phyloP scores from a whole-genome alignment of 2,888 invertebrate genomes.

The Heliconius charithonia region DNA sequence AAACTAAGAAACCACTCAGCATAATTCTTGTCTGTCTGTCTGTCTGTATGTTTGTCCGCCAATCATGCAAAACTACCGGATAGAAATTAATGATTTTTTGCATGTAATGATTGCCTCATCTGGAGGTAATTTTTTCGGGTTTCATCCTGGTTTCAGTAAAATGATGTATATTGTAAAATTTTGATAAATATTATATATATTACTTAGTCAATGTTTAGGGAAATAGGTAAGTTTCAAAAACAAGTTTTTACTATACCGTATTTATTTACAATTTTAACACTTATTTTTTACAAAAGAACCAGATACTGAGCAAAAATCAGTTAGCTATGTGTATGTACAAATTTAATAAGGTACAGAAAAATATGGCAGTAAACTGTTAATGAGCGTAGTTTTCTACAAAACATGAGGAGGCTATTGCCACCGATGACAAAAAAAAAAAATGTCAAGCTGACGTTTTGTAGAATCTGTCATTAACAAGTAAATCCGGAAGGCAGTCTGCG shows the following conservation, averaged over 20 bases:
- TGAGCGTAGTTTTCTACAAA: constrained; percentile 49
- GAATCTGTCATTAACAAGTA: constrained; percentile 49
- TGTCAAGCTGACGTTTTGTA: constrained; percentile 45
- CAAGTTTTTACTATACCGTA: constrained; percentile 44
- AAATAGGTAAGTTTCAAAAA: background rate
- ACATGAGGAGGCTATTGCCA: constrained; percentile 37
- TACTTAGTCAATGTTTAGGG: background rate
- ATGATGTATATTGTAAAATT: too few relatives aligned
- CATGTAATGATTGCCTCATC: too few relatives aligned
- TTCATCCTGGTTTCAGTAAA: too few relatives aligned
- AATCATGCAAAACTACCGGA: too few relatives aligned
- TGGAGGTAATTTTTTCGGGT: too few relatives aligned
- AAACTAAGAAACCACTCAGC: too few relatives aligned
- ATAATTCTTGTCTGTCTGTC: too few relatives aligned
- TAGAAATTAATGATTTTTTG: too few relatives aligned
- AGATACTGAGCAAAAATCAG: constrained; percentile 52
- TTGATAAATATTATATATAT: too few relatives aligned
- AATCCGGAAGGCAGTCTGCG: constrained; percentile 38
- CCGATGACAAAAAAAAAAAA: constrained; percentile 28
- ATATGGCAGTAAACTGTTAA: constrained; percentile 53
- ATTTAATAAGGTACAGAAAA: constrained; percentile 44
- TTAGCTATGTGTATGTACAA: constrained; percentile 50
- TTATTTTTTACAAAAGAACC: constrained; percentile 52
- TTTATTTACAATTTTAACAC: constrained; percentile 60
- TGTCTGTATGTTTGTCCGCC: too few relatives aligned